Conservation (phyloP, 2,888 invertebrate genomes). For the Cremastinae sp. region DNA sequence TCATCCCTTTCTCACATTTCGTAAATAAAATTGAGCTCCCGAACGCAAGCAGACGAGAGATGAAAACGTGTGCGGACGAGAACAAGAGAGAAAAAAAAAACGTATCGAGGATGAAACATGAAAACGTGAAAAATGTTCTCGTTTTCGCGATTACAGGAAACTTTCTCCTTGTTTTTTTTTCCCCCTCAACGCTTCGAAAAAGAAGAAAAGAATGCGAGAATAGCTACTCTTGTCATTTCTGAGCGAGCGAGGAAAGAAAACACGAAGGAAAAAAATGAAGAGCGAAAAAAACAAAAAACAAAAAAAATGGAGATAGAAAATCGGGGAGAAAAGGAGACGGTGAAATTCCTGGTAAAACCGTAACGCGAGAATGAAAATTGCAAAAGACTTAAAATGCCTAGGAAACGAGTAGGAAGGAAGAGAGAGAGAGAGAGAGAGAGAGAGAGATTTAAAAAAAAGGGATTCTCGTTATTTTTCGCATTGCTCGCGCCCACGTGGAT, state of each 20-base stretch:
- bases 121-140: neutral
- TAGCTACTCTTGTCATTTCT: slow-evolving; percentile 43
- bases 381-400: too few relatives aligned
- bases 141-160: slow-evolving; percentile 1
- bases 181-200: slow-evolving; percentile 7
- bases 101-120: too few relatives aligned
- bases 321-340: neutral
- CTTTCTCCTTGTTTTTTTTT: slow-evolving; percentile 30
- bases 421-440: slow-evolving; percentile 22
- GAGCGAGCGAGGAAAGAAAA: slow-evolving; percentile 15
- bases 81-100: too few relatives aligned
- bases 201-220: too few relatives aligned
- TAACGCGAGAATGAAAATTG: slow-evolving; percentile 22
- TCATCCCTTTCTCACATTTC: slow-evolving; percentile 39
- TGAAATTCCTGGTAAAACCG: slow-evolving; percentile 14
- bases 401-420: slow-evolving; percentile 4
- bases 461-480: slow-evolving; percentile 49
- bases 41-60: slow-evolving; percentile 4
- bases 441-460: too few relatives aligned
- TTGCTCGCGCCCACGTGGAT: slow-evolving; percentile 32
- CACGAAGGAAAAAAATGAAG: slow-evolving; percentile 4
- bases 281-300: too few relatives aligned
- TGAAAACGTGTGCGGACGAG: too few relatives aligned
- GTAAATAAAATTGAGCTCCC: slow-evolving; percentile 46
- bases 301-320: too few relatives aligned